A percentile compares a stretch with the other conserved stretches of the same genome.
phyloP scores from a whole-genome alignment of 2,888 invertebrate species.

The Archips crataeganus region DNA sequence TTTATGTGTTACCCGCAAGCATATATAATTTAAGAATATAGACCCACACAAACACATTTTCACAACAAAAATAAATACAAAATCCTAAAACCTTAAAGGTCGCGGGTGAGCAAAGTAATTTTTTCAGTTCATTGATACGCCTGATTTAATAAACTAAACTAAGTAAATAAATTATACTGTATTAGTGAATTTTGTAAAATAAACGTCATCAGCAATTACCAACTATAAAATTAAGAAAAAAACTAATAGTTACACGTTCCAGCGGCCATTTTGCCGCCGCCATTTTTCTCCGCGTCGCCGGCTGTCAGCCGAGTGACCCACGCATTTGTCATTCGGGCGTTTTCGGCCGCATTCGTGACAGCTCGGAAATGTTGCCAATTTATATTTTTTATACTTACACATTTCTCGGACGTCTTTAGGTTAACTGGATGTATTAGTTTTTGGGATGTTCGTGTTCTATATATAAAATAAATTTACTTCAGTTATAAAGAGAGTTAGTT shows the following conservation, averaged over 20 bases:
- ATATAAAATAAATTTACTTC: neutral
- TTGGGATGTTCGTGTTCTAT: neutral
- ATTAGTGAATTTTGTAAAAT: too few species aligned
- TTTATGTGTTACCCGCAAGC: too few species aligned
- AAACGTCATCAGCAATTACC: neutral
- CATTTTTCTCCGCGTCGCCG: constrained; percentile 46
- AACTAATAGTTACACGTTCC: constrained; percentile 34
- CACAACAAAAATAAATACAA: too few species aligned
- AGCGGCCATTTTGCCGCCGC: constrained; percentile 40
- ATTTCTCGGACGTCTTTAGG: constrained; percentile 31
- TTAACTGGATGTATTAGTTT: constrained; percentile 36
- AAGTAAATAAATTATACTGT: too few species aligned
- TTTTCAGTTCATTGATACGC: too few species aligned
- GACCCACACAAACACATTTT: too few species aligned
- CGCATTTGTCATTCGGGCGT: constrained; percentile 48
- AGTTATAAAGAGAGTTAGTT: neutral
- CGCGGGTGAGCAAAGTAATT: too few species aligned
- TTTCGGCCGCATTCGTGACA: constrained; percentile 48
- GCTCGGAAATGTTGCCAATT: constrained; percentile 42
- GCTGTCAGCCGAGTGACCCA: constrained; percentile 46
- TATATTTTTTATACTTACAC: constrained; percentile 43
- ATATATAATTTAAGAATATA: too few species aligned
- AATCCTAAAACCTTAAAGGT: too few species aligned
- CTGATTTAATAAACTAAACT: too few species aligned
- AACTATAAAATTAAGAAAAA: constrained; percentile 23